Evolutionary conservation across 2,888 invertebrate genomes (phyloP), one percentile per base, ranked within the genome.

Genomic region (Chrysopilus asiliformis): DNA sequence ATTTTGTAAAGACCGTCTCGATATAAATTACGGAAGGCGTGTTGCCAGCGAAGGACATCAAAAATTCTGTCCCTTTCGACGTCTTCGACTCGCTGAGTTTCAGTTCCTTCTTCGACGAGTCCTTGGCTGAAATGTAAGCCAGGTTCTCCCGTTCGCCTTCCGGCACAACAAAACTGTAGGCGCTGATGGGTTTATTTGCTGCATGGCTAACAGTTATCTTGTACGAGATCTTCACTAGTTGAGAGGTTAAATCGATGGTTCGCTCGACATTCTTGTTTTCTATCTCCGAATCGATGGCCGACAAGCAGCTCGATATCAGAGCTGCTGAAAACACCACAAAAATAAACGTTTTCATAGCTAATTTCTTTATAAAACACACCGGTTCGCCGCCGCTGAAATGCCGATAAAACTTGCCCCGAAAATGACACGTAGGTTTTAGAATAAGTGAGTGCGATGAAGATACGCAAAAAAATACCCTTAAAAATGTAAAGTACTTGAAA

Each of bases 161-260:
- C 10, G 74, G 70, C 18, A 87, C 56, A 8, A 78, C 69, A 47
- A 85, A 71, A 18, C 83, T 63, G 55, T 90, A 79, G 47, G 67
- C 72, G 43, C 71, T 75, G 22, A 79, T 73, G 43, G 79, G 66
- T 44, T 74, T 69, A 55, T 79, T 80, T 36, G 84, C 82, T 48
- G 70, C 71, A 58, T 94, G 91, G 65, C 91, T 85, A 48, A 91
- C 57, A 47, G 81, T 80, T 52, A 94, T 70, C 64, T 81, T 80
- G 20, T 77, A 68, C 10, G 74, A 68, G 36, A 86, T 75, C 68
- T 87, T 91, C 3, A 87, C 87, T 40, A 95, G 70, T 63, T 94
- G 94, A 6, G 87, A 79, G 5, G 85, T 73, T 45, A 93, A 66
- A 64, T 95, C 93, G 48, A 95, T 74, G 33, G 75, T 75, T 55